Evolutionary conservation across 1,140 invertebrate genomes (phyloP).

Genomic region (Metaphire vulgaris): DNA sequence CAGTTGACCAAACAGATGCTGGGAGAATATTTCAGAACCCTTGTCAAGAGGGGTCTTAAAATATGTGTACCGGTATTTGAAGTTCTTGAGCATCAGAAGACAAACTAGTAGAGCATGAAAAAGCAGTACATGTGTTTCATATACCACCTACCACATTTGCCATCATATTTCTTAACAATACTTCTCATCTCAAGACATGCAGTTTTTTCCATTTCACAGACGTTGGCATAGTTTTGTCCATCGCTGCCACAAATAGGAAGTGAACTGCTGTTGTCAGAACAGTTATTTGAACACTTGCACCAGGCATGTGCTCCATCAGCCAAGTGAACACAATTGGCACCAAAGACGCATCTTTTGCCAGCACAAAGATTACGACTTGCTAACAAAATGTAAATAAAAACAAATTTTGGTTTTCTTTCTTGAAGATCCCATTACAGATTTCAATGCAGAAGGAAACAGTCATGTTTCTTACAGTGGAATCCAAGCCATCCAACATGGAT

Average conservation of each 20-base stretch:
- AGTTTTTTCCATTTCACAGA: constrained; percentile 70
- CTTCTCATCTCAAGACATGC: constrained; percentile 67
- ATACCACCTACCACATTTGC: constrained; percentile 81
- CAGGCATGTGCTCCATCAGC: neutral
- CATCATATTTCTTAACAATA: constrained; percentile 74
- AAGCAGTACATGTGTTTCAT: too few relatives aligned
- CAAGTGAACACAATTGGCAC: neutral
- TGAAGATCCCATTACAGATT: too few relatives aligned
- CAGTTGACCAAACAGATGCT: too few relatives aligned
- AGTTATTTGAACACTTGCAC: constrained; percentile 66
- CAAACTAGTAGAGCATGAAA: too few relatives aligned
- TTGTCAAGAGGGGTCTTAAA: too few relatives aligned
- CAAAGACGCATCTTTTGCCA: neutral
- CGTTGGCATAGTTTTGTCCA: constrained; percentile 74
- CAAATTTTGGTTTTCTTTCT: too few relatives aligned
- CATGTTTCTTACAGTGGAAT: neutral
- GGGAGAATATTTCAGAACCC: too few relatives aligned
- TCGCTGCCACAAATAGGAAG: constrained; percentile 78
- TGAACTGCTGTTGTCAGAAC: constrained; percentile 71
- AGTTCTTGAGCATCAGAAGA: too few relatives aligned
- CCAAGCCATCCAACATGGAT: neutral
- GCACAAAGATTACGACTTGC: neutral
- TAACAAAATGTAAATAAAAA: neutral
- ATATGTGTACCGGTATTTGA: too few relatives aligned
- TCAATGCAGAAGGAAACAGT: neutral